A percentile compares a stretch with the other conserved stretches of the same genome.
phyloP scores from a whole-genome alignment of 2,113 vertebrate species.

The Myotis yumanensis region DNA sequence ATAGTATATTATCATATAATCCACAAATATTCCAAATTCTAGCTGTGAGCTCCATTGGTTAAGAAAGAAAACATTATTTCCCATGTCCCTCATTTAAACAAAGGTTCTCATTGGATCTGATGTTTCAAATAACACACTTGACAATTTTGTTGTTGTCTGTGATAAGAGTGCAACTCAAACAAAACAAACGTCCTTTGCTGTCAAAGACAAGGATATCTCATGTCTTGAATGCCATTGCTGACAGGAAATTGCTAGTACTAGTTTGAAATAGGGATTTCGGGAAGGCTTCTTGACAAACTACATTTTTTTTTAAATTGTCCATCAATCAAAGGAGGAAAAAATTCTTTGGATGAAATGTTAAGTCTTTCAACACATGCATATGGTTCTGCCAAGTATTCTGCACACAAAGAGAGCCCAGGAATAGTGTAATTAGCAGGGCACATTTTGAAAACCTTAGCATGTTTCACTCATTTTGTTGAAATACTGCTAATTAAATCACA shows the following conservation, averaged over 20 bases:
- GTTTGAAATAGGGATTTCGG: slow-evolving; percentile 79
- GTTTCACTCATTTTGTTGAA: slow-evolving; percentile 24
- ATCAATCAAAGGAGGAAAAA: slow-evolving; percentile 79
- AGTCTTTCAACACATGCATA: slow-evolving; percentile 61
- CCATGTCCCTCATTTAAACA: slow-evolving; percentile 73
- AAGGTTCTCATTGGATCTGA: slow-evolving; percentile 80
- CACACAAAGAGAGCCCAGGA: neutral
- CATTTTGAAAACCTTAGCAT: slow-evolving; percentile 25
- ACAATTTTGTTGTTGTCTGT: slow-evolving; percentile 85
- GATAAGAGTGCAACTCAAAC: slow-evolving; percentile 80
- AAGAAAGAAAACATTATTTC: slow-evolving; percentile 71
- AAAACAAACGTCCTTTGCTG: slow-evolving; percentile 83
- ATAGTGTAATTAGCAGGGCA: neutral
- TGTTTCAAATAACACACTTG: slow-evolving; percentile 82
- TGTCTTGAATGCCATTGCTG: slow-evolving; percentile 78
- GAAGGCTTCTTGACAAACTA: slow-evolving; percentile 80
- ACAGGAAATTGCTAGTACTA: slow-evolving; percentile 82
- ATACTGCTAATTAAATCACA: slow-evolving; percentile 33
- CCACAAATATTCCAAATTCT: slow-evolving; percentile 58
- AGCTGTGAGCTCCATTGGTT: slow-evolving; percentile 54
- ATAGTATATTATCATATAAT: neutral
- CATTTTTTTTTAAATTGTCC: slow-evolving; percentile 81
- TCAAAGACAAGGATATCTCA: slow-evolving; percentile 84
- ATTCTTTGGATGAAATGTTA: slow-evolving; percentile 75
- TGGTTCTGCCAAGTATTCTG: slow-evolving; percentile 15